phyloP scores from a whole-genome alignment of 2,888 invertebrate species.

The Drosophila sordidula region DNA sequence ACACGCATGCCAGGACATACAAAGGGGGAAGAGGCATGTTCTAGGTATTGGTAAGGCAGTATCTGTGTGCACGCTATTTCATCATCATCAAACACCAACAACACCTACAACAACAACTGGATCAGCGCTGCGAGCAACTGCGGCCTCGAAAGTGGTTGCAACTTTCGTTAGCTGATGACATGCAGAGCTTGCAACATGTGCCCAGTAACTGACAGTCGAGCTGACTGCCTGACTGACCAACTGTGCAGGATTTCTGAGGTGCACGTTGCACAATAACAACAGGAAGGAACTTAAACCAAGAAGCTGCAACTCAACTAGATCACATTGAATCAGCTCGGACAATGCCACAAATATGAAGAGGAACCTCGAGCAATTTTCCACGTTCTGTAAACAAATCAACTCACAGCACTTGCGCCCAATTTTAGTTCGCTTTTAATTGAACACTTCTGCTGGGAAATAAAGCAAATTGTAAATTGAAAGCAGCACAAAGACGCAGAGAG shows the following conservation, averaged over 20 bases:
- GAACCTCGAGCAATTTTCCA: neutral
- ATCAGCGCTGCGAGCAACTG: constrained; percentile 36
- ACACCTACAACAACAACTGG: constrained; percentile 30
- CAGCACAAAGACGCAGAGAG: neutral
- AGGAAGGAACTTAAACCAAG: constrained; percentile 8
- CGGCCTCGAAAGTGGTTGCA: constrained; percentile 56
- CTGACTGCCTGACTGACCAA: constrained; percentile 1
- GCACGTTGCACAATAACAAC: constrained; percentile 28
- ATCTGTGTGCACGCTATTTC: constrained; percentile 74
- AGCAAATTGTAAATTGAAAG: constrained; percentile 23
- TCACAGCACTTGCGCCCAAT: constrained; percentile 1
- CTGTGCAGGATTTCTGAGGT: constrained; percentile 50
- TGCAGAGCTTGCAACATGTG: constrained; percentile 59
- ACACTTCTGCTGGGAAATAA: constrained; percentile 10
- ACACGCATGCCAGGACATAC: neutral
- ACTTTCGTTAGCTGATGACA: constrained; percentile 76
- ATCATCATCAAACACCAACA: constrained; percentile 75
- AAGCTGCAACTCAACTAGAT: constrained; percentile 14
- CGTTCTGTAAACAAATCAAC: constrained; percentile 46
- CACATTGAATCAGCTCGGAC: constrained; percentile 41
- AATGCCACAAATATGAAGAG: constrained; percentile 31
- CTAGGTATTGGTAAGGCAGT: constrained; percentile 22
- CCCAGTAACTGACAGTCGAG: constrained; percentile 19
- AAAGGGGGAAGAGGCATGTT: neutral
- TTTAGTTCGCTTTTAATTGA: constrained; percentile 50